Evolutionary conservation across 2,113 vertebrate species (phyloP).

Genomic region (Aix galericulata): DNA sequence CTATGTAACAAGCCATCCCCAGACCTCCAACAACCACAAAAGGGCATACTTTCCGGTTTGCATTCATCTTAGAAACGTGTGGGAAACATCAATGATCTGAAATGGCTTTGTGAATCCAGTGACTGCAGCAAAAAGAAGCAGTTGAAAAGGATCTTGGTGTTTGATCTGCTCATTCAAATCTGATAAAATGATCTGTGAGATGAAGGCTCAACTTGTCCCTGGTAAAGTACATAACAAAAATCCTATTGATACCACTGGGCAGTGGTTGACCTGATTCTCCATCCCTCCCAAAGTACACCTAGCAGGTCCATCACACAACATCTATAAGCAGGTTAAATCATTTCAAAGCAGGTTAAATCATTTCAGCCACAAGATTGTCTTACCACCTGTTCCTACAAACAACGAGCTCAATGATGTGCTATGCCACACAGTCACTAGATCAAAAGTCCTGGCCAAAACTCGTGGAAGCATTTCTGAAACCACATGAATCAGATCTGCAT

Average conservation of each 20-base stretch:
- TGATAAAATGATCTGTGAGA: background rate
- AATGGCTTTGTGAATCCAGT: background rate
- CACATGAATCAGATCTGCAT: background rate
- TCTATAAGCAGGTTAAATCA: background rate
- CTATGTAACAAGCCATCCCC: background rate
- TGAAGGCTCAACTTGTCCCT: background rate
- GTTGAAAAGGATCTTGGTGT: background rate
- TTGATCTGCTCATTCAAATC: background rate
- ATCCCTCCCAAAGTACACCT: background rate
- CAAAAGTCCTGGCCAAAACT: constrained; percentile 33
- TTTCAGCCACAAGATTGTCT: constrained; percentile 15
- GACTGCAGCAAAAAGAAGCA: background rate
- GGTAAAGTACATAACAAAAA: background rate
- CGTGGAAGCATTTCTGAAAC: constrained; percentile 20
- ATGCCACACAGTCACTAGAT: constrained; percentile 57
- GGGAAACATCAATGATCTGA: background rate
- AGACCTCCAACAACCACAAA: background rate
- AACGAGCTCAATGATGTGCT: background rate
- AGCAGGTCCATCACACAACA: background rate
- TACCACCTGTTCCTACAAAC: constrained; percentile 8
- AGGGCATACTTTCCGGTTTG: background rate
- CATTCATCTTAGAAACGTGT: background rate
- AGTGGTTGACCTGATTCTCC: background rate
- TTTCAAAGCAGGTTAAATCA: background rate
- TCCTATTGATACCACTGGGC: background rate